A percentile compares a stretch with the other conserved stretches of the same genome.
phyloP scores from a whole-genome alignment of 2,797 vertebrate genomes.

The Neosalanx taihuensis region DNA sequence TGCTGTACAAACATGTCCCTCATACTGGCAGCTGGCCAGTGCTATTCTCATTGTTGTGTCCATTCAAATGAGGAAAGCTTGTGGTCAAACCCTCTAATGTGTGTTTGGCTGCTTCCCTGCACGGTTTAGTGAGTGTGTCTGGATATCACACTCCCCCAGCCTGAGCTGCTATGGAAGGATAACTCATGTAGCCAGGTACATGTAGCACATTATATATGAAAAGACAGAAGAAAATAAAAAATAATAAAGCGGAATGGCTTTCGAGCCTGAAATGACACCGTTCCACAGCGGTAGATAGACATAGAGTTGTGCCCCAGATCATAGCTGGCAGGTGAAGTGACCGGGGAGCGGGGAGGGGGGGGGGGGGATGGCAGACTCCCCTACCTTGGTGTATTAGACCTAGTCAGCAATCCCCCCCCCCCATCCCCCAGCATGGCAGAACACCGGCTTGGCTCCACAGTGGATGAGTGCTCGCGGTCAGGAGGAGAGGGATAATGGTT shows the following conservation, averaged over 20 bases:
- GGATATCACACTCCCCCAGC: constrained; percentile 49
- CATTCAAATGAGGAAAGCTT: constrained; percentile 65
- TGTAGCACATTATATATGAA: constrained; percentile 50
- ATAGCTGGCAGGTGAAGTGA: constrained; percentile 57
- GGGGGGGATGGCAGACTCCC: constrained; percentile 11
- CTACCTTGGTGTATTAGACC: background rate
- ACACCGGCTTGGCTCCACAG: constrained; percentile 23
- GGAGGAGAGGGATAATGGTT: constrained; percentile 14
- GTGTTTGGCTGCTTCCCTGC: constrained; percentile 28
- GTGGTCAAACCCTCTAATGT: constrained; percentile 46
- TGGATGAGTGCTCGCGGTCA: constrained; percentile 8
- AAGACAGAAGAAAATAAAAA: constrained; percentile 12
- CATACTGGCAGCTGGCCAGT: constrained; percentile 21
- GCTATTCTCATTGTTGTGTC: constrained; percentile 54
- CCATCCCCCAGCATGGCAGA: constrained; percentile 26
- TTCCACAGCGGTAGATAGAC: constrained; percentile 49
- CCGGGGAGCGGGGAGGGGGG: constrained; percentile 9
- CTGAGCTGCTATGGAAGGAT: constrained; percentile 25
- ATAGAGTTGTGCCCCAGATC: constrained; percentile 53
- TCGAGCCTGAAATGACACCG: constrained; percentile 46
- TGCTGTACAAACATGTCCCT: background rate
- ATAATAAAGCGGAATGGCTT: constrained; percentile 58
- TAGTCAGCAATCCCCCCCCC: constrained; percentile 28
- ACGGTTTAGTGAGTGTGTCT: constrained; percentile 34
- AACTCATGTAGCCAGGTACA: constrained; percentile 59